These are phyloP conservation scores for Danio aesculapii DNA, from an alignment of 2,797 vertebrate species.

Conservation along the genomic window DNA sequence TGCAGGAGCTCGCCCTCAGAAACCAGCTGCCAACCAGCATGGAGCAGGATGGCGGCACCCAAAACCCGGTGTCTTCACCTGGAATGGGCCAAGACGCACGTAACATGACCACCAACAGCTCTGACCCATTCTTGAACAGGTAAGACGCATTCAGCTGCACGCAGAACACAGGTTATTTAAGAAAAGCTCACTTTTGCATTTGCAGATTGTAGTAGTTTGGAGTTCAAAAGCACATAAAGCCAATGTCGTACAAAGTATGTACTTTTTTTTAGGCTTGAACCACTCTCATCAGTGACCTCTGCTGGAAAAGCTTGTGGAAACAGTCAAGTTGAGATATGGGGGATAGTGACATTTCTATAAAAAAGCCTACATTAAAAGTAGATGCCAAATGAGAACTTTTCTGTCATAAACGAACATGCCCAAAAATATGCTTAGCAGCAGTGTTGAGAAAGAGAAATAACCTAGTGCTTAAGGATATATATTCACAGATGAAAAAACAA, in stretches of 20 bases:
- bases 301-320: constrained; percentile 57
- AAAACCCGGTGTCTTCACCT: constrained; percentile 92
- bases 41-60: constrained; percentile 92
- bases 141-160: constrained; percentile 65
- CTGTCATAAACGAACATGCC: no score
- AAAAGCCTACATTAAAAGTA: no score
- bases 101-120: constrained; percentile 98
- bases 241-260: not conserved
- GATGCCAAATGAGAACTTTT: no score
- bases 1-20: constrained; percentile 93
- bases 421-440: no score
- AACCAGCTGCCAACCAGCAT: constrained; percentile 93
- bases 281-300: constrained; percentile 68
- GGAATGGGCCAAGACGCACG: constrained; percentile 94
- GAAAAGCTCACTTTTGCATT: not conserved
- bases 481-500: no score
- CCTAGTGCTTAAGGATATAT: no score
- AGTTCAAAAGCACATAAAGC: not conserved
- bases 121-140: constrained; percentile 99
- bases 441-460: no score
- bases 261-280: not conserved
- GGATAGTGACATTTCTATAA: no score
- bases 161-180: not conserved
- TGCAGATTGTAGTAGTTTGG: not conserved
- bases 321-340: not conserved